Conservation (phyloP, 2,113 vertebrate genomes). For the Microtus oregoni region DNA sequence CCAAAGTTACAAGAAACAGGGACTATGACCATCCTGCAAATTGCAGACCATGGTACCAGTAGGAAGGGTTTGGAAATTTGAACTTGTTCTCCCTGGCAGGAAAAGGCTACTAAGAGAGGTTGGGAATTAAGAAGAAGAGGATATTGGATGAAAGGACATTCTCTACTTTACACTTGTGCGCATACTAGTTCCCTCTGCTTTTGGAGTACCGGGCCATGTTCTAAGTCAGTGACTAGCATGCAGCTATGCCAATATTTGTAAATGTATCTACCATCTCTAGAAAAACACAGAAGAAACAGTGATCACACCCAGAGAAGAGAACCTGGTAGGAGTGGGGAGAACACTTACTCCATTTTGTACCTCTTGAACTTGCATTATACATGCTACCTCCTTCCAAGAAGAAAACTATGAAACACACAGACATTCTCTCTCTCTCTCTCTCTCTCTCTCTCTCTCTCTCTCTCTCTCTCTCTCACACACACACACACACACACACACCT, state of each 20-base stretch:
- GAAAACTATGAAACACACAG: not conserved
- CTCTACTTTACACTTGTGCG: not conserved
- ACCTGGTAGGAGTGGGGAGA: not conserved
- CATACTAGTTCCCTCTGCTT: not conserved
- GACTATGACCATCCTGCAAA: not conserved
- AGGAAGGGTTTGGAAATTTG: conserved; percentile 9
- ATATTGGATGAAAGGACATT: conserved; percentile 13
- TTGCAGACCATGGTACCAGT: not conserved
- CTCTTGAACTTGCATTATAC: not conserved
- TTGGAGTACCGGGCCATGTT: not conserved
- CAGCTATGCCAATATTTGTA: conserved; percentile 39
- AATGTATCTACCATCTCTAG: not conserved
- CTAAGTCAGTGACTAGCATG: not conserved
- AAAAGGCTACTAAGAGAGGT: not conserved
- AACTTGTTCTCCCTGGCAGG: not conserved
- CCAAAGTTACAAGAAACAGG: conserved; percentile 13
- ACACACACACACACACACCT: too few species aligned
- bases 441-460: too few species aligned
- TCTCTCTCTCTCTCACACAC: too few species aligned
- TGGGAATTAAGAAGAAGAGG: not conserved
- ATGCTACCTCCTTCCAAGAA: not conserved
- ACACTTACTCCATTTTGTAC: not conserved
- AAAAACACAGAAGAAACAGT: not conserved
- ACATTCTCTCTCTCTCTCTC: not conserved
- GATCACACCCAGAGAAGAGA: not conserved